Evolutionary conservation across 1,140 invertebrate species (phyloP).

Genomic region (Halyomorpha halys): DNA sequence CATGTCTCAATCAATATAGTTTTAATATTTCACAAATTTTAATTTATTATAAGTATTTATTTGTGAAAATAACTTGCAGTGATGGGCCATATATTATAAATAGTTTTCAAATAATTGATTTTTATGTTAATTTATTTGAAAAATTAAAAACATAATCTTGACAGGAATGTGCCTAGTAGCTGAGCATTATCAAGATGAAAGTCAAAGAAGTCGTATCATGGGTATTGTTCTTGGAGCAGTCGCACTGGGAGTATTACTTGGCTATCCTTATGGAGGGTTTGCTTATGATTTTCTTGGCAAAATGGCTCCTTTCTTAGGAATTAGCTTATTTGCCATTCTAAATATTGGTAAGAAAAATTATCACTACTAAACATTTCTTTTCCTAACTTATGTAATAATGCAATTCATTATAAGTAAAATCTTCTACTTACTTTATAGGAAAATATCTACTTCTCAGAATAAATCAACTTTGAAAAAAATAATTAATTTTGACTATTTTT

Average conservation of each 20-base stretch:
- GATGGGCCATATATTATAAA: too few species aligned
- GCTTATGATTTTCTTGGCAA: slow-evolving; percentile 65
- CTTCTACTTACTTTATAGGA: too few species aligned
- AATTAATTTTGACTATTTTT: too few species aligned
- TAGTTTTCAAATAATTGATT: background rate
- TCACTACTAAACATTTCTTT: too few species aligned
- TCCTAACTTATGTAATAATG: too few species aligned
- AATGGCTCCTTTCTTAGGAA: slow-evolving; percentile 57
- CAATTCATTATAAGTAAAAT: too few species aligned
- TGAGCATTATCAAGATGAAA: slow-evolving; percentile 43
- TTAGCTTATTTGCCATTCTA: slow-evolving; percentile 49
- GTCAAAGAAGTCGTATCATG: slow-evolving; percentile 54
- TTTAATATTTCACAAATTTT: too few species aligned
- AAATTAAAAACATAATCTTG: background rate
- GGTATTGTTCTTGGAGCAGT: slow-evolving; percentile 68
- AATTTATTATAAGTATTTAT: too few species aligned
- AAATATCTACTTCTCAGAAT: too few species aligned
- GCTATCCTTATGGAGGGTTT: slow-evolving; percentile 67
- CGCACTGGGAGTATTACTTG: slow-evolving; percentile 63
- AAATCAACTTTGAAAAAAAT: too few species aligned
- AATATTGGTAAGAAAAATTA: slow-evolving; percentile 40
- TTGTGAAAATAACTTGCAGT: too few species aligned
- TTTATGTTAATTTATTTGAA: background rate
- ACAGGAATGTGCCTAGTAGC: slow-evolving; percentile 44
- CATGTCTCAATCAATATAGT: too few species aligned